Evolutionary conservation across 2,113 vertebrate species (phyloP).

Genomic region (Megaceryle torquata): DNA sequence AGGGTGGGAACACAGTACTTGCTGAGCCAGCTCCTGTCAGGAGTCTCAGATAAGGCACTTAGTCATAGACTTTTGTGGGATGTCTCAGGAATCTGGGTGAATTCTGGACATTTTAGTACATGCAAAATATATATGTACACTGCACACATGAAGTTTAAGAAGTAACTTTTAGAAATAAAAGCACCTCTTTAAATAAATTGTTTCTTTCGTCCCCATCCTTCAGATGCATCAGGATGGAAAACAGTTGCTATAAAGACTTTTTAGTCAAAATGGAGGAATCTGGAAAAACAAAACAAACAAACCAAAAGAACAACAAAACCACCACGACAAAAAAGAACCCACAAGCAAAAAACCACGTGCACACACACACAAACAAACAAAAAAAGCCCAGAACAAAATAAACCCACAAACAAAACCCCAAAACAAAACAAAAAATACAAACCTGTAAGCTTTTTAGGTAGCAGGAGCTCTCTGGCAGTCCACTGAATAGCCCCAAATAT

Average conservation of each 20-base stretch:
- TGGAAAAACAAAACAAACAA: background rate
- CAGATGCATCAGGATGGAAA: background rate
- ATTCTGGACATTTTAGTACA: background rate
- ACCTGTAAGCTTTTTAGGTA: background rate
- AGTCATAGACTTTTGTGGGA: background rate
- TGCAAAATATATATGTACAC: rapidly evolving
- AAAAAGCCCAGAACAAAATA: too few species aligned
- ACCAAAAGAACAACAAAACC: too few species aligned
- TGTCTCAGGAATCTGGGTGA: background rate
- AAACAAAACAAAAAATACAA: too few species aligned
- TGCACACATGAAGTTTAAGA: background rate
- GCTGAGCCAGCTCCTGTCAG: background rate
- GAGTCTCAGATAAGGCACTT: background rate
- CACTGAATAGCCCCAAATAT: background rate
- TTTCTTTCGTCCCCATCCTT: background rate
- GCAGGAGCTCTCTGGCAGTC: background rate
- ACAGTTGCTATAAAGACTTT: background rate
- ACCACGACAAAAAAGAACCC: background rate
- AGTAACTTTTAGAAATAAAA: background rate
- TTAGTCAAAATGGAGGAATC: background rate
- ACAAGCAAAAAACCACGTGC: too few species aligned
- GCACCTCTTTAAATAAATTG: background rate
- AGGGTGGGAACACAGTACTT: background rate
- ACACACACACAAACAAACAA: too few species aligned
- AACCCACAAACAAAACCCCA: too few species aligned